A percentile compares a stretch with the other conserved stretches of the same genome.
These are phyloP conservation scores for Tympanoctomys barrerae DNA, from an alignment of 2,797 vertebrate species.

Conservation along the genomic window DNA sequence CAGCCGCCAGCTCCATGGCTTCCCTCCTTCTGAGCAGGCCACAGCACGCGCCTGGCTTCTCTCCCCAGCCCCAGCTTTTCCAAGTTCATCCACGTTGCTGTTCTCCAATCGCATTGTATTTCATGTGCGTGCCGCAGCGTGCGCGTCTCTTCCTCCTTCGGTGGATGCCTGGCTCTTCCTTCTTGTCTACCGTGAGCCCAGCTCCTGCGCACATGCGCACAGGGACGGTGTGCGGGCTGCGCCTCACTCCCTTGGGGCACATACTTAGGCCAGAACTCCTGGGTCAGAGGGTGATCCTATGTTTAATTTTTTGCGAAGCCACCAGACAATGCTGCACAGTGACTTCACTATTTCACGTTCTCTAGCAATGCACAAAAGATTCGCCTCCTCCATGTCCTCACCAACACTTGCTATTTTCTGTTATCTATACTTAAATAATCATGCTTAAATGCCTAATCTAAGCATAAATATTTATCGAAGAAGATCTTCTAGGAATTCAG, in stretches of 20 bases:
- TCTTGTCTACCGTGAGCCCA: background rate
- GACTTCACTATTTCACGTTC: background rate
- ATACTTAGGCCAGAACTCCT: background rate
- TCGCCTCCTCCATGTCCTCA: background rate
- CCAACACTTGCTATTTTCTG: background rate
- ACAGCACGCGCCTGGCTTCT: background rate
- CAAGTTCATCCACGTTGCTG: background rate
- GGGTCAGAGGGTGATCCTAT: background rate
- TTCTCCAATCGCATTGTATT: background rate
- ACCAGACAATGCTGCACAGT: background rate
- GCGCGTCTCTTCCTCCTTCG: background rate
- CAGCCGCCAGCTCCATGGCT: background rate
- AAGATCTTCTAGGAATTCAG: background rate
- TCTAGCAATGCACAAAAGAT: background rate
- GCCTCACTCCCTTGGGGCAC: background rate
- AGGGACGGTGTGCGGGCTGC: background rate
- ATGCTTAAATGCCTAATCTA: background rate
- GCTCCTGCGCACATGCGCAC: background rate
- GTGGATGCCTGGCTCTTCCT: background rate
- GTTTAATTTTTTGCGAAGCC: constrained; percentile 38
- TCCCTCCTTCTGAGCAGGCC: background rate
- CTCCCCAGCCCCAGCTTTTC: background rate
- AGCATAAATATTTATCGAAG: background rate
- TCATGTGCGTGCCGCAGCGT: background rate
- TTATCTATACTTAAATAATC: constrained; percentile 20